These are phyloP conservation scores for Adelosebastes latens DNA, from an alignment of 2,797 vertebrate genomes.

Conservation along the genomic window DNA sequence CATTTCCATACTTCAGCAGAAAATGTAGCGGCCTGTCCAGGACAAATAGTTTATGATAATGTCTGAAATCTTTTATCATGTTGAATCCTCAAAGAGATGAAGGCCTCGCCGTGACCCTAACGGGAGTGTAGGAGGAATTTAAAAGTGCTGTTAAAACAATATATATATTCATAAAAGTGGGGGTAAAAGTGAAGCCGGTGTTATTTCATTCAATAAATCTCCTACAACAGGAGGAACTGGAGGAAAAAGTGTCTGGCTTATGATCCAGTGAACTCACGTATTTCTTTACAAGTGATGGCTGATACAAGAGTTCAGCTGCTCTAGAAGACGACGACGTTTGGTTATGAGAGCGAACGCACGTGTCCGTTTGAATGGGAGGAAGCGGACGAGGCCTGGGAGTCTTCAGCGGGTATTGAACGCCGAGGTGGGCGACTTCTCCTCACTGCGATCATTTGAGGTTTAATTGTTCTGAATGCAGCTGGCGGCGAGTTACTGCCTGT, in stretches of 20 bases:
- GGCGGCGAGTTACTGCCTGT: constrained; percentile 66
- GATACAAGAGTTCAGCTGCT: constrained; percentile 67
- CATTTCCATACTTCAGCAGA: constrained; percentile 45
- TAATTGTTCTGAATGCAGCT: constrained; percentile 75
- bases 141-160: constrained; percentile 72
- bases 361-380: constrained; percentile 55
- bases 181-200: constrained; percentile 62
- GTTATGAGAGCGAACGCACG: constrained; percentile 29
- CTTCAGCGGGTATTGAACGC: constrained; percentile 57
- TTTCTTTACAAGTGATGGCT: constrained; percentile 65
- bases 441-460: constrained; percentile 44
- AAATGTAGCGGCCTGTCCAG: constrained; percentile 35
- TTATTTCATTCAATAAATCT: constrained; percentile 81
- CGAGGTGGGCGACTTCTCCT: constrained; percentile 60
- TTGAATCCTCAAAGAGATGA: constrained; percentile 54
- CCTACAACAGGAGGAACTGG: constrained; percentile 55
- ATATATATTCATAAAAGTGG: constrained; percentile 69
- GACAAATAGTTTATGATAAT: constrained; percentile 57
- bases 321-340: constrained; percentile 53
- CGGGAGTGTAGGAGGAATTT: constrained; percentile 69
- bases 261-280: constrained; percentile 51
- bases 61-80: constrained; percentile 62
- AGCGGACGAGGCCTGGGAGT: constrained; percentile 39
- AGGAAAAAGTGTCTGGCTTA: constrained; percentile 60
- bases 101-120: constrained; percentile 57